These are phyloP conservation scores for Isaurus tuberculatus DNA, from an alignment of 92 coral and sea anemone genomes.

Conservation along the genomic window DNA sequence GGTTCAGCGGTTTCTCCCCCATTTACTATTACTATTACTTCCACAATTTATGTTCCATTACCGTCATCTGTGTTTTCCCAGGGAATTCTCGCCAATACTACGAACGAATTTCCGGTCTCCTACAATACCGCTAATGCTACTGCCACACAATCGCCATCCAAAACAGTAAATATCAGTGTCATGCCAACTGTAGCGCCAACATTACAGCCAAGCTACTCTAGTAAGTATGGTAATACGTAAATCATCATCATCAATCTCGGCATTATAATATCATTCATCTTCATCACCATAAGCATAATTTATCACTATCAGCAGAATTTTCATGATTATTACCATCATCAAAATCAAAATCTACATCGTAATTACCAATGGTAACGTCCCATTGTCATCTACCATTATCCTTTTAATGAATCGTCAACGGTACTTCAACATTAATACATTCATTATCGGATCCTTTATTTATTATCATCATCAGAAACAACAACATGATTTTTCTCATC, in stretches of 20 bases:
- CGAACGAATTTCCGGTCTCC: background rate
- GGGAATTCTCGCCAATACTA: background rate
- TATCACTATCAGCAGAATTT: too few species aligned
- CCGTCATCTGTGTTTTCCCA: background rate
- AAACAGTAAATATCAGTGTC: background rate
- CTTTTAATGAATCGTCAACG: too few species aligned
- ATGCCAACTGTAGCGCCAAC: conserved; percentile 11
- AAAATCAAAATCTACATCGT: too few species aligned
- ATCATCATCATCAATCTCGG: too few species aligned
- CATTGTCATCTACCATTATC: background rate
- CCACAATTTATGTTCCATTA: conserved; percentile 2
- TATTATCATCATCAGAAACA: too few species aligned
- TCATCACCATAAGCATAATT: too few species aligned
- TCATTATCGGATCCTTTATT: too few species aligned
- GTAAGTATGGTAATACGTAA: conserved; percentile 3
- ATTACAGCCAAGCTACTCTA: background rate
- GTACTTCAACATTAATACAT: too few species aligned
- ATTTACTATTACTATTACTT: conserved; percentile 10
- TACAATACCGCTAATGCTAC: background rate
- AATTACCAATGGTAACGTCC: too few species aligned
- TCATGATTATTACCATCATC: too few species aligned
- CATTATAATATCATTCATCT: too few species aligned
- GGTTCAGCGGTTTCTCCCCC: background rate
- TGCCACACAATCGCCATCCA: conserved; percentile 14
- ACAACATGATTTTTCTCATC: too few species aligned